Evolutionary conservation across 64 coral and sea anemone species (phyloP).

Genomic region (Porites australiensis): DNA sequence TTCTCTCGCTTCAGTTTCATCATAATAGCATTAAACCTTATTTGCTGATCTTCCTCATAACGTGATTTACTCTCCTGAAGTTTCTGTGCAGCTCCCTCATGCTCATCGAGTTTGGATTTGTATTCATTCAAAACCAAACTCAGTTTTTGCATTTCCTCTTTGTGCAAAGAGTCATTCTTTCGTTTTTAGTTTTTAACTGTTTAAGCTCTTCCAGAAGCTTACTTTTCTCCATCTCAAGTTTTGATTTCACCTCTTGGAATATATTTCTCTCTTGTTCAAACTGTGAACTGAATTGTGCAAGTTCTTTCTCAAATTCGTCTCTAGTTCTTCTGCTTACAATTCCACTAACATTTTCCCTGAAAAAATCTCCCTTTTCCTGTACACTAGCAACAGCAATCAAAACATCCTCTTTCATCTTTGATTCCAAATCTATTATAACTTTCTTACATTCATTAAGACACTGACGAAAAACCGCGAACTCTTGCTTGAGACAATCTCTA

Average conservation of each 20-base stretch:
- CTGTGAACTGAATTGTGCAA: constrained; percentile 39
- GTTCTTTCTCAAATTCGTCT: constrained; percentile 51
- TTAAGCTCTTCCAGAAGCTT: constrained; percentile 58
- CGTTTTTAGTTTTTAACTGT: constrained; percentile 58
- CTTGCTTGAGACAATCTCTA: constrained; percentile 21
- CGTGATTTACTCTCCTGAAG: constrained; percentile 75
- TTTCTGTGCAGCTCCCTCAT: constrained; percentile 59
- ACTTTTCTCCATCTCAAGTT: constrained; percentile 48
- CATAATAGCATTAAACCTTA: constrained; percentile 92
- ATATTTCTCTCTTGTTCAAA: constrained; percentile 64
- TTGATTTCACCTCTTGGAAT: constrained; percentile 37
- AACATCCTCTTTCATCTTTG: constrained; percentile 41
- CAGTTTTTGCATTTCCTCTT: constrained; percentile 49
- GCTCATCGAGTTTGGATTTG: constrained; percentile 73
- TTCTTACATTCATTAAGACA: constrained; percentile 12
- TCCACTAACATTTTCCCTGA: constrained; percentile 39
- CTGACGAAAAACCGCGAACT: constrained; percentile 24
- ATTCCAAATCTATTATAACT: not conserved
- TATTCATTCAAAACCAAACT: constrained; percentile 50
- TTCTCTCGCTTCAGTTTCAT: constrained; percentile 85
- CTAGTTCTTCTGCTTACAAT: constrained; percentile 36
- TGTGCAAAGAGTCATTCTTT: constrained; percentile 48
- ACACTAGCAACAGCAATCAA: not conserved
- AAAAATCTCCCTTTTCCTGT: constrained; percentile 32
- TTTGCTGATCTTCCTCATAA: constrained; percentile 92